phyloP scores from a whole-genome alignment of 2,113 vertebrate species.

The Anoplopoma fimbria region DNA sequence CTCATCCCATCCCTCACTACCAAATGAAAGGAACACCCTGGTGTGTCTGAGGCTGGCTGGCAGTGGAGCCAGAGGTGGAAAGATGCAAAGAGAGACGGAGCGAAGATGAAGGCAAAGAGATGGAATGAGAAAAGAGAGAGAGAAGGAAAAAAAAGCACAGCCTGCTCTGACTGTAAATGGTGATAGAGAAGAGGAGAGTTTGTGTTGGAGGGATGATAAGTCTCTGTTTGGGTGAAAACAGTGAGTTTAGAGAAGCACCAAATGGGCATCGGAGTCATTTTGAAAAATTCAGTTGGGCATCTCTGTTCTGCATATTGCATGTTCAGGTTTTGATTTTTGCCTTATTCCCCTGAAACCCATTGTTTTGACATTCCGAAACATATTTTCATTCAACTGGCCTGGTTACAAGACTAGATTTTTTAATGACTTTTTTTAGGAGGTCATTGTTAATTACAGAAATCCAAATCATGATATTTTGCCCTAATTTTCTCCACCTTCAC shows the following conservation, averaged over 20 bases:
- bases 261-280: not conserved
- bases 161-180: conserved; percentile 69
- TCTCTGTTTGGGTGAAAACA: conserved; percentile 50
- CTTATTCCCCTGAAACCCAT: not conserved
- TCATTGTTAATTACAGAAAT: not conserved
- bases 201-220: conserved; percentile 51
- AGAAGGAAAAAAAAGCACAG: conserved; percentile 22
- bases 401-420: not conserved
- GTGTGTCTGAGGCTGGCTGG: conserved; percentile 65
- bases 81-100: conserved; percentile 66
- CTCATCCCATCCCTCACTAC: conserved; percentile 69
- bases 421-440: too few relatives aligned
- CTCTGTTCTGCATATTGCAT: not conserved
- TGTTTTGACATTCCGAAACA: not conserved
- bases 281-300: not conserved
- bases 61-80: conserved; percentile 76
- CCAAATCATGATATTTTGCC: not conserved
- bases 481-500: not conserved
- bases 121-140: conserved; percentile 24
- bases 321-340: not conserved
- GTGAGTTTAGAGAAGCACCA: not conserved
- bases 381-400: too few relatives aligned
- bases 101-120: conserved; percentile 47
- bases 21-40: conserved; percentile 82
- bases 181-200: conserved; percentile 49